A percentile compares a stretch with the other conserved stretches of the same genome.
phyloP scores from a whole-genome alignment of 2,113 vertebrate genomes.

The Gallinago jamesoni region DNA sequence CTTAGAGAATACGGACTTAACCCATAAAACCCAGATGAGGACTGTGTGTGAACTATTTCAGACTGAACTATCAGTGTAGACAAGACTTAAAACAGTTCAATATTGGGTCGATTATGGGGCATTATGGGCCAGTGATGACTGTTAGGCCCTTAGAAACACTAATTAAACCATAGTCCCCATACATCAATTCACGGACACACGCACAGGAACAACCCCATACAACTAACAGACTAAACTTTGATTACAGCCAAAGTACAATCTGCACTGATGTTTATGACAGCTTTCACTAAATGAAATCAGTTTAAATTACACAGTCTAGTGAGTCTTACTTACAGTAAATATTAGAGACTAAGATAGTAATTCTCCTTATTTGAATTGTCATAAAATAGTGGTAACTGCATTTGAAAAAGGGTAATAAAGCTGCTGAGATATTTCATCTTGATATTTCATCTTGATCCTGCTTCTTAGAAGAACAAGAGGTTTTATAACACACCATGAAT shows the following conservation, averaged over 20 bases:
- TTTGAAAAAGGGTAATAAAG: constrained; percentile 38
- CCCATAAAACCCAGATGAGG: neutral
- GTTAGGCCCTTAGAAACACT: neutral
- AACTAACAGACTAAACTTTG: neutral
- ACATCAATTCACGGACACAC: neutral
- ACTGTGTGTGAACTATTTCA: neutral
- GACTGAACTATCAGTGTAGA: neutral
- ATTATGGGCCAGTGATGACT: neutral
- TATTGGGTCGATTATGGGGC: neutral
- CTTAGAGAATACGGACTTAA: neutral
- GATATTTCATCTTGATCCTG: too few relatives aligned
- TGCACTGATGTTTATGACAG: neutral
- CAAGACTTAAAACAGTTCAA: neutral
- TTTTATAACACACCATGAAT: constrained; percentile 7
- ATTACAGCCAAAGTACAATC: neutral
- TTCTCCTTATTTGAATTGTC: neutral
- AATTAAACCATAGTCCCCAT: neutral
- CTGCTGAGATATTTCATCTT: constrained; percentile 52
- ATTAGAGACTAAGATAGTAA: neutral
- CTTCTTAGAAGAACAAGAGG: constrained; percentile 14
- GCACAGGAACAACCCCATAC: neutral
- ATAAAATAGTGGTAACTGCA: neutral
- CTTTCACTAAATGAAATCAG: neutral
- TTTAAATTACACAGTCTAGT: neutral
- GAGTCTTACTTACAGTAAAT: neutral